Evolutionary conservation across 2,888 invertebrate species (phyloP), one percentile per base, ranked within the genome.

Genomic region (Athalia circularis): DNA sequence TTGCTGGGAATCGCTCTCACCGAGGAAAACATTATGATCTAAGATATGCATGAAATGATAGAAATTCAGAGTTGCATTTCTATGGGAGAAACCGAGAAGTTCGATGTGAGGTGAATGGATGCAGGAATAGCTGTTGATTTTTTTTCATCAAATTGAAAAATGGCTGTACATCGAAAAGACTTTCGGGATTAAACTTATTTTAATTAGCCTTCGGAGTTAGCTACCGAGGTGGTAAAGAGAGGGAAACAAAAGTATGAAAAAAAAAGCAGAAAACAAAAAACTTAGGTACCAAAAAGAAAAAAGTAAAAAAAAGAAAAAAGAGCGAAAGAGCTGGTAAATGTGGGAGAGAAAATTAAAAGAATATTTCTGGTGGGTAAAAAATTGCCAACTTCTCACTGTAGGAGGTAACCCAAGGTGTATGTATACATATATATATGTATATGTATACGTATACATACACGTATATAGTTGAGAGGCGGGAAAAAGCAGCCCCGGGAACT

Each of bases 281-380:
- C n/a, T 54, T 9, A 54, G 11, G n/a, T 72, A 50, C 4, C 72
- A 29, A 9, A 9, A 11, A 74, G 75, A 29, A 13, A n/a, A n/a
- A 75, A 47, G 61, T 47, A 15, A 45, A 5, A 57, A 67, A 47
- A 79, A 80, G 75, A 77, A 50, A 64, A 45, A 62, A 13, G 54
- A 68, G 29, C 2, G 29, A 29, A 29, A 29, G 29, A 29, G 29
- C 29, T 29, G 29, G 29, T 29, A 29, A 29, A 29, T 29, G 29
- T 29, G 29, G 29, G 29, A 78, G 74, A 80, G 65, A 81, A 83
- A 84, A 84, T 83, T 81, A 84, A 83, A 80, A 80, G 80, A 79
- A 79, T 78, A 72, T 77, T 70, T 68, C 70, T 62, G 70, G 67
- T 70, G 29, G 61, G 67, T 48, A 78, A 77, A 75, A 79, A 77